Evolutionary conservation across 1,140 invertebrate genomes (phyloP), one percentile per base, ranked within the genome.

Genomic region (Octopus sinensis): DNA sequence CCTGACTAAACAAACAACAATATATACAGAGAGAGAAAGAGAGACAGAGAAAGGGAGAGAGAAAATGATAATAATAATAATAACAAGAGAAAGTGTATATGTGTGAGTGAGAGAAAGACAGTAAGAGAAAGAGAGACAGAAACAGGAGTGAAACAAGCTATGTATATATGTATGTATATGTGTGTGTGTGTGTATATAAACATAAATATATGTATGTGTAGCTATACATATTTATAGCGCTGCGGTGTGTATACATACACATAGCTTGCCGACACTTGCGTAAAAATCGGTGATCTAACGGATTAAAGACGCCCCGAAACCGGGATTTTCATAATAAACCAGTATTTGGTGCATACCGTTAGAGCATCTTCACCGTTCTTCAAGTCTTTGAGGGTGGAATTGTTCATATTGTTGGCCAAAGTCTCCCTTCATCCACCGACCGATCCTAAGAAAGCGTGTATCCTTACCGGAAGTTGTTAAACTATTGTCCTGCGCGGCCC

Each of bases 391-490:
- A 73, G 17, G 30, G 68, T 10, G 68, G 68, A 13, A 73, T n/a
- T 23, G 30, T 23, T 73, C 68, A 73, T 73, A 23, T 4, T 73
- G 9, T 73, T 73, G 9, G 17, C 30, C 17, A 73, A 73, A 23
- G 17, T 23, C 17, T 13, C 68, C 17, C 30, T 23, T 23, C 17
- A n/a, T 73, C 30, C 68, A 13, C 17, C 17, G 17, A n/a, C 17
- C 17, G 17, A n/a, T 73, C 5, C 7, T 23, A 73, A 23, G 68
- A 73, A 73, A 73, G 68, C 68, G 68, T 73, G 68, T 73, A 73
- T 73, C 68, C 17, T n/a, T n/a, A 73, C 68, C 68, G 68, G 68
- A 73, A 73, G 68, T 73, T 73, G 68, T 73, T 23, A 73, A 73
- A 73, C 68, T 73, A 73, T 73, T 73, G 68, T 73, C 68, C 68